Base-by-base conservation (phyloP, 64 coral and sea anemone species). In the Pachyseris speciosa region DNA sequence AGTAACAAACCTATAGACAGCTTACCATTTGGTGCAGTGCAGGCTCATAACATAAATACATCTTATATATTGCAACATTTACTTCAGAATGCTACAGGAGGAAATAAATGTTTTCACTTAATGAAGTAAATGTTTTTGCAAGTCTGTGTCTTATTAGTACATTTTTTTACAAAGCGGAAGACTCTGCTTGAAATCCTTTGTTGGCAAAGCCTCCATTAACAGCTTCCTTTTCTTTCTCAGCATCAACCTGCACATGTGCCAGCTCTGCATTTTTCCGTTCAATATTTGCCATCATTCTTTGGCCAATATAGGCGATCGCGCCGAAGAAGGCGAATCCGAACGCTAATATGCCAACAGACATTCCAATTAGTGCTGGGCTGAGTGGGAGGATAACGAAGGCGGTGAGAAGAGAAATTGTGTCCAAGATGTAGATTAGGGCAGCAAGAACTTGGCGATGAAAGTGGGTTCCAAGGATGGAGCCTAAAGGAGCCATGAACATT, bases 401-500 rank as follows among this genome's bases (percentile, higher is more conserved):
- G 47, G 42, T 93, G 47, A 93, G 19, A 27, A 93, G 45, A 37
- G 72, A 61, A 7, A 87, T 64, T 12, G 91, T 93, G 33, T 93
- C 91, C 20, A 50, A 80, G 37, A 93, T 22, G 44, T 93, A 93
- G 36, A 81, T 45, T 32, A 80, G 32, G 37, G 72, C 84, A 80
- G 91, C 91, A 5, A 93, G 74, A 32, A 93, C 74, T 65, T 87
- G 72, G 2, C 91, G 91, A 53, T 93, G 91, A n/a, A 93, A 93
- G 39, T 93, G 91, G 15, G 45, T 93, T 37, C 91, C 91, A 43
- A 93, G 64, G 15, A 87, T 16, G 32, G 91, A 93, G 15, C 91
- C 91, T 8, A 93, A 39, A 6, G 91, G 91, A 20, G 91, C 91
- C 8, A 74, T 75, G 2, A 87, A 22, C 44, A 93, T 75, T 33